phyloP scores from a whole-genome alignment of 2,888 invertebrate species.

The Drosophila macrospina region DNA sequence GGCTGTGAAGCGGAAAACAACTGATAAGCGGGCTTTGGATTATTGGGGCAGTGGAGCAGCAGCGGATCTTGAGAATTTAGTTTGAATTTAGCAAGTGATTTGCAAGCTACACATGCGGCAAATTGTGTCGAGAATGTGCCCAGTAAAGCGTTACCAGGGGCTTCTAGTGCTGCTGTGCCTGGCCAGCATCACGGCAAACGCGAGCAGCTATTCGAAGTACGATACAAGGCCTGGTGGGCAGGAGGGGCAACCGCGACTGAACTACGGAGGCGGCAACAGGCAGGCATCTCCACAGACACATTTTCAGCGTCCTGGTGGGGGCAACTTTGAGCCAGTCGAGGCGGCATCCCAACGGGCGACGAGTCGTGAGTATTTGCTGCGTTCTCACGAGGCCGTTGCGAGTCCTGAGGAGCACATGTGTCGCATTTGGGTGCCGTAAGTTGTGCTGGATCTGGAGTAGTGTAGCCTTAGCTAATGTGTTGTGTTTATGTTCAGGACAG shows the following conservation, averaged over 20 bases:
- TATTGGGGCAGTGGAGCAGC: constrained; percentile 48
- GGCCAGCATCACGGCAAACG: constrained; percentile 12
- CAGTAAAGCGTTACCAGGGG: constrained; percentile 18
- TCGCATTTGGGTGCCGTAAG: constrained; percentile 83
- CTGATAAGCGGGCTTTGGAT: constrained; percentile 61
- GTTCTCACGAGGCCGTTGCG: constrained; percentile 45
- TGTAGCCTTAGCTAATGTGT: neutral
- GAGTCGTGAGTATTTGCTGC: constrained; percentile 47
- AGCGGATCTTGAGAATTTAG: constrained; percentile 50
- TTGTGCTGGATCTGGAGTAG: constrained; percentile 19
- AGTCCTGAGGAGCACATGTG: constrained; percentile 69
- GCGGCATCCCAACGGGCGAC: constrained; percentile 17
- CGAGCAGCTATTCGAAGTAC: constrained; percentile 55
- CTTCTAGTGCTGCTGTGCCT: constrained; percentile 31
- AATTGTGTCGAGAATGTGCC: constrained; percentile 30
- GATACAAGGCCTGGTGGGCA: constrained; percentile 33
- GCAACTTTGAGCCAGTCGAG: constrained; percentile 26
- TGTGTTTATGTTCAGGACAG: constrained; percentile 58
- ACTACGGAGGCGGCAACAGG: constrained; percentile 24
- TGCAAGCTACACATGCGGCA: constrained; percentile 34
- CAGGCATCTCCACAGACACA: constrained; percentile 23
- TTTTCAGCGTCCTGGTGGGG: constrained; percentile 40
- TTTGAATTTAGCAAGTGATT: constrained; percentile 58
- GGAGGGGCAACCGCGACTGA: constrained; percentile 27
- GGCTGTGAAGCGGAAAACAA: constrained; percentile 21